A percentile compares a stretch with the other conserved stretches of the same genome.
These are phyloP conservation scores for Ariolimax columbianus DNA, from an alignment of 2,888 invertebrate species.

Conservation along the genomic window DNA sequence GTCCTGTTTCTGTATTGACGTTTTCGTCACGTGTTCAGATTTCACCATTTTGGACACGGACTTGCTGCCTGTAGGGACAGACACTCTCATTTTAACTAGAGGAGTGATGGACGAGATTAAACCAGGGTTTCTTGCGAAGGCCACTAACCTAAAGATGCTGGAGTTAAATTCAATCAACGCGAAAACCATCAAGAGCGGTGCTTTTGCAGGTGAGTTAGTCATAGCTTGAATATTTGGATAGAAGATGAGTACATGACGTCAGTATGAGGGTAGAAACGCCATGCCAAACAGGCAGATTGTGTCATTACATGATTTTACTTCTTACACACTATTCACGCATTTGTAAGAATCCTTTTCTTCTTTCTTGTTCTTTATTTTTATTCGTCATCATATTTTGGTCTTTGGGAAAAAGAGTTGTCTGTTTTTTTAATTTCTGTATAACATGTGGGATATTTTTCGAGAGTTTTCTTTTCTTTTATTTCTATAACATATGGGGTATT, in stretches of 20 bases:
- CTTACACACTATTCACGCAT: no score
- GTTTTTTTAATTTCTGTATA: no score
- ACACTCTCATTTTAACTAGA: constrained; percentile 29
- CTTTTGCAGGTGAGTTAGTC: constrained; percentile 34
- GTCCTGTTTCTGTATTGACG: constrained; percentile 36
- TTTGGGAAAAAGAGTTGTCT: no score
- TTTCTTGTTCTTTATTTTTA: no score
- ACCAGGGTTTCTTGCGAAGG: constrained; percentile 39
- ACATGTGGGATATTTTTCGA: no score
- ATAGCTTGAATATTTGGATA: neutral
- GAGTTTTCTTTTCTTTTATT: no score
- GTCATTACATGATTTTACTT: no score
- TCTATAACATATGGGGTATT: no score
- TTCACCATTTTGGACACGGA: constrained; percentile 36
- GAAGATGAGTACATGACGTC: neutral
- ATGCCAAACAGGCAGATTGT: neutral
- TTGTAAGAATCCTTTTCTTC: no score
- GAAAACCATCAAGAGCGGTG: constrained; percentile 18
- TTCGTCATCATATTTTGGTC: no score
- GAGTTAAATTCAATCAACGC: constrained; percentile 23
- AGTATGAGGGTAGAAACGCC: neutral
- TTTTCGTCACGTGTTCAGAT: constrained; percentile 43
- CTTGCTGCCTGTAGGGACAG: constrained; percentile 7
- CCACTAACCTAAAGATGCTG: constrained; percentile 29
- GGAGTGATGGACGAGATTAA: constrained; percentile 44